Conservation (phyloP, 2,113 vertebrate genomes). For the Oreochromis niloticus region DNA sequence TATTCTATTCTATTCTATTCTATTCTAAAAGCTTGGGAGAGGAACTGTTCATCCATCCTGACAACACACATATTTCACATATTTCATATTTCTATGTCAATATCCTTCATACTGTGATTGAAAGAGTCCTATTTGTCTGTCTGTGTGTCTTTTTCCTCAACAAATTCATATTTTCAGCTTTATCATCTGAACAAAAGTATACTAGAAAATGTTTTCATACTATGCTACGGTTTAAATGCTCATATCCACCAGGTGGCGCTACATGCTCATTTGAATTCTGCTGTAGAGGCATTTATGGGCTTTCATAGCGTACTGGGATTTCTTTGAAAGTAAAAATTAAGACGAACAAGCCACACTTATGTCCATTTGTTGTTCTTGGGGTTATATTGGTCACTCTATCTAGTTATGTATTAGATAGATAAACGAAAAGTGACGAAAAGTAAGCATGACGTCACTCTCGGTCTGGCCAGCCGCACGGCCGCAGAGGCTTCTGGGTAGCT, state of each 20-base stretch:
- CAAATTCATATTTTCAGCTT: not conserved
- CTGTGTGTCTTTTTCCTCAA: not conserved
- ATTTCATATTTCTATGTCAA: not conserved
- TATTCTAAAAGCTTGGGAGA: not conserved
- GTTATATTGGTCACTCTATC: not conserved
- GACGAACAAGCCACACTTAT: not conserved
- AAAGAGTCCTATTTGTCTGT: not conserved
- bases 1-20: not conserved
- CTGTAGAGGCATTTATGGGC: not conserved
- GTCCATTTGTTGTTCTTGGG: not conserved
- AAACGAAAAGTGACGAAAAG: not conserved
- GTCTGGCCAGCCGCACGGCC: not conserved
- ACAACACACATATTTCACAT: not conserved
- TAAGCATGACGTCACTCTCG: conserved; percentile 56
- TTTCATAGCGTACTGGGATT: not conserved
- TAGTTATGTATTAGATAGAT: not conserved
- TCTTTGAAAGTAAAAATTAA: not conserved
- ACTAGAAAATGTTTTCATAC: not conserved
- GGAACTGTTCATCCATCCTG: not conserved
- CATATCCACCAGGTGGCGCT: not conserved
- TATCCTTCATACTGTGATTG: not conserved
- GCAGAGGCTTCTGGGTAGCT: conserved; percentile 53
- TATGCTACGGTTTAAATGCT: not conserved
- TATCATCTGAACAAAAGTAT: not conserved
- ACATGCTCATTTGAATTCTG: not conserved